A percentile compares a stretch with the other conserved stretches of the same genome.
These are phyloP conservation scores for Holothuria leucospilota DNA, from an alignment of 53 echinoderm and acorn worm genomes.

Conservation along the genomic window DNA sequence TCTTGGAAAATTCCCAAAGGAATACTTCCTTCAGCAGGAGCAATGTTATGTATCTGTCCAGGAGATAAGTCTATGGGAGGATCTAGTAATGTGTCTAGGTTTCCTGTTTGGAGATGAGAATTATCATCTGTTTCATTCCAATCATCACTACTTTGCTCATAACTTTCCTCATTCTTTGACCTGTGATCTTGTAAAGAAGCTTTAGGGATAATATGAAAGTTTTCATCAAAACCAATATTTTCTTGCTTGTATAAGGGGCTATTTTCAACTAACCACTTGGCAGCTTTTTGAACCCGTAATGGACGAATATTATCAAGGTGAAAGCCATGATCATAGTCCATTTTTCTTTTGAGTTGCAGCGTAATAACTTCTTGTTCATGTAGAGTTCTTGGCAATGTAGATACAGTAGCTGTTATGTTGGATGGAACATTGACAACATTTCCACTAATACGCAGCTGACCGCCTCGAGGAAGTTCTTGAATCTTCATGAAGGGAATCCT, in stretches of 20 bases:
- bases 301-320: conserved; percentile 8
- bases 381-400: conserved; percentile 1
- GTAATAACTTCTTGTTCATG: neutral
- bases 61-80: neutral
- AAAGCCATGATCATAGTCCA: neutral
- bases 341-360: neutral
- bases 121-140: neutral
- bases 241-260: conserved; percentile 11
- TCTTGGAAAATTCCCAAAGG: conserved; percentile 51
- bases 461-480: conserved; percentile 1
- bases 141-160: conserved; percentile 5
- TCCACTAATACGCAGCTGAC: neutral
- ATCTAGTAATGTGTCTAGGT: neutral
- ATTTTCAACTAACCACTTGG: conserved; percentile 3
- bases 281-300: conserved; percentile 1
- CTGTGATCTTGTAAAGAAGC: neutral
- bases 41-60: neutral
- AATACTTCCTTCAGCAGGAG: conserved; percentile 44
- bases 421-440: conserved; percentile 18
- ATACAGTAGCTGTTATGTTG: neutral
- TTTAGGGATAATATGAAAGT: neutral
- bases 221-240: neutral
- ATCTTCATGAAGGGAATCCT: conserved; percentile 31
- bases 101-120: neutral
- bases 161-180: neutral